phyloP scores from a whole-genome alignment of 1,140 invertebrate genomes.

The Scaptodrosophila lebanonensis region DNA sequence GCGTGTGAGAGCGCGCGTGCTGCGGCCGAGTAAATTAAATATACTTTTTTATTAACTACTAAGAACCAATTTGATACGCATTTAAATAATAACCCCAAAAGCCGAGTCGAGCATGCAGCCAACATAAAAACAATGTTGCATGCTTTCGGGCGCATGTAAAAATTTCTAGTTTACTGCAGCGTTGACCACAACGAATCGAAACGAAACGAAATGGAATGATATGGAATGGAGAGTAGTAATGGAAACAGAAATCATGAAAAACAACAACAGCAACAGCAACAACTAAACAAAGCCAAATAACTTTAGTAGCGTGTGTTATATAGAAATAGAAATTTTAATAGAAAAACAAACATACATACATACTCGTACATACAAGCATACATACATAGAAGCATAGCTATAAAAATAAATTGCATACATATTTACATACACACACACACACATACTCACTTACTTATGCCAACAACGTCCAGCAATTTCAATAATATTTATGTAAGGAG shows the following conservation, averaged over 20 bases:
- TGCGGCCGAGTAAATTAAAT: slow-evolving; percentile 67
- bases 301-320: slow-evolving; percentile 53
- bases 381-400: slow-evolving; percentile 5
- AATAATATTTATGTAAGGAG: slow-evolving; percentile 66
- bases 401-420: slow-evolving; percentile 17
- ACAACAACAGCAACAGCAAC: slow-evolving; percentile 13
- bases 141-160: not conserved
- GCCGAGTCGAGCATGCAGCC: slow-evolving; percentile 18
- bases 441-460: slow-evolving; percentile 68
- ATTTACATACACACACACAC: slow-evolving; percentile 49
- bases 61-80: slow-evolving; percentile 75
- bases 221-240: too few species aligned
- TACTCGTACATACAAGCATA: slow-evolving; percentile 7
- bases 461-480: slow-evolving; percentile 70
- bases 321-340: slow-evolving; percentile 70
- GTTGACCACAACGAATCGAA: too few species aligned
- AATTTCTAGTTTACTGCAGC: slow-evolving; percentile 65
- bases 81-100: slow-evolving; percentile 62
- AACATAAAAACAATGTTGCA: slow-evolving; percentile 50
- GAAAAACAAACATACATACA: slow-evolving; percentile 36
- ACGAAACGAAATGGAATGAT: too few species aligned
- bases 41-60: slow-evolving; percentile 76
- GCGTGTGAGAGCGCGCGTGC: slow-evolving; percentile 15
- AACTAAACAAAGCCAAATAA: slow-evolving; percentile 69
- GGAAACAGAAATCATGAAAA: slow-evolving; percentile 8